Evolutionary conservation across 37 sponge, comb jelly and placozoan genomes (phyloP), one percentile per base, ranked within the genome.

Genomic region (Oopsacas minuta): DNA sequence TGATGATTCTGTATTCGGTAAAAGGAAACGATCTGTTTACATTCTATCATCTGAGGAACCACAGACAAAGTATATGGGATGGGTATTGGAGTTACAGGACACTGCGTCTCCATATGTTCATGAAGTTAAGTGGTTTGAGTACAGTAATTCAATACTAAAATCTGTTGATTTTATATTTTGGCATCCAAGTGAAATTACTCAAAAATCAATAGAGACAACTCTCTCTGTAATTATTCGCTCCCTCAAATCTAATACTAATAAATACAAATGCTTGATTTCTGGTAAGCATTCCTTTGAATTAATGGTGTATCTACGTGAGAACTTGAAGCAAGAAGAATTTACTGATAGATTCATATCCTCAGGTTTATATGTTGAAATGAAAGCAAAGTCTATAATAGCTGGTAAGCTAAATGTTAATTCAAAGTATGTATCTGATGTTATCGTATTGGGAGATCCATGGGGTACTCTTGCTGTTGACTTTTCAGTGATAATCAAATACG

Each of bases 201-300:
- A 61, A n/a, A 61, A 61, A 12, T 61, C 20, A 10, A 61, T 61
- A 7, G 75, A 61, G 22, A 25, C 75, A 25, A 25, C 28, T 25
- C 75, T 32, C 5, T 25, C 75, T 25, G 75, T 5, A 12, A 61
- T 61, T 32, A 3, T 61, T 10, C 7, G 75, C 3, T n/a, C 75
- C 5, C 75, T 61, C 20, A n/a, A 12, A 20, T 25, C 20, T 10
- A 61, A 61, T 34, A 61, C 20, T 32, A 61, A 61, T 10, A n/a
- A 61, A 5, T 61, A 32, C 75, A 61, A n/a, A 61, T 61, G 75
- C 75, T 12, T 61, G 75, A 61, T 61, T 25, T 61, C 75, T 61
- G 75, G 75, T 20, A 34, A 61, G 30, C 22, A 61, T 61, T 61
- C 75, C 1, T 61, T 61, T n/a, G 75, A 61, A 12, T 34, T 61